These are phyloP conservation scores for Limulus polyphemus DNA, from an alignment of 2,888 invertebrate genomes.

Conservation along the genomic window DNA sequence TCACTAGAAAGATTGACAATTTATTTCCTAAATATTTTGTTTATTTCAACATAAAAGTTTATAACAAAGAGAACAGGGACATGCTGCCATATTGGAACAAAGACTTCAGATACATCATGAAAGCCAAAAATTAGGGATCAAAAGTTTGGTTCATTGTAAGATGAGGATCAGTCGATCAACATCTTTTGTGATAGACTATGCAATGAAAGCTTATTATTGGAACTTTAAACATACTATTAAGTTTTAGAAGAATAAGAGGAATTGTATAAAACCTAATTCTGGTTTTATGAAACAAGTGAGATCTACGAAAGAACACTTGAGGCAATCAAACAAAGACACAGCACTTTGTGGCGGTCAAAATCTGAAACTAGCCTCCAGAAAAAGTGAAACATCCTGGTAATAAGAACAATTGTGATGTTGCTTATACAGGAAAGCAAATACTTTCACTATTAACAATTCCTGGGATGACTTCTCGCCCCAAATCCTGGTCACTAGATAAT, in stretches of 20 bases:
- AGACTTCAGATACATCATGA: conserved; percentile 89
- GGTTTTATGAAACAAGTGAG: conserved; percentile 85
- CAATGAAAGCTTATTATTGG: conserved; percentile 96
- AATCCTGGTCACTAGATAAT: conserved; percentile 61
- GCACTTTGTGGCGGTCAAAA: conserved; percentile 70
- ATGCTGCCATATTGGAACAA: conserved; percentile 94
- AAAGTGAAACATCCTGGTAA: conserved; percentile 16
- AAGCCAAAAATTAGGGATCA: conserved; percentile 72
- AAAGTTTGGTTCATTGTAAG: conserved; percentile 98
- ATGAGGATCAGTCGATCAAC: conserved; percentile 98
- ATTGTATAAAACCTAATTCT: conserved; percentile 89
- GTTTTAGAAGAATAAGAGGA: conserved; percentile 78
- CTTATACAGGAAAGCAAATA: conserved; percentile 2
- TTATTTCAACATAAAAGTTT: conserved; percentile 90
- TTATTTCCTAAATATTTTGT: conserved; percentile 96
- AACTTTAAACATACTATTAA: conserved; percentile 73
- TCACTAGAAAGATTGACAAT: conserved; percentile 96
- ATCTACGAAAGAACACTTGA: conserved; percentile 92
- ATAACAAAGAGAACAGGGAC: conserved; percentile 93
- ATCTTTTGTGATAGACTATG: conserved; percentile 93
- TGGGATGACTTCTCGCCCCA: conserved; percentile 44
- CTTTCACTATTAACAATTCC: conserved; percentile 10
- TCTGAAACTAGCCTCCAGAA: conserved; percentile 52
- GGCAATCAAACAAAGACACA: conserved; percentile 91
- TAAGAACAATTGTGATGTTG: conserved; percentile 14